Percentiles rank a stretch among this genome's conserved stretches.
Evolutionary conservation across 2,113 vertebrate genomes (phyloP).

Genomic region (Lamprotornis superbus): DNA sequence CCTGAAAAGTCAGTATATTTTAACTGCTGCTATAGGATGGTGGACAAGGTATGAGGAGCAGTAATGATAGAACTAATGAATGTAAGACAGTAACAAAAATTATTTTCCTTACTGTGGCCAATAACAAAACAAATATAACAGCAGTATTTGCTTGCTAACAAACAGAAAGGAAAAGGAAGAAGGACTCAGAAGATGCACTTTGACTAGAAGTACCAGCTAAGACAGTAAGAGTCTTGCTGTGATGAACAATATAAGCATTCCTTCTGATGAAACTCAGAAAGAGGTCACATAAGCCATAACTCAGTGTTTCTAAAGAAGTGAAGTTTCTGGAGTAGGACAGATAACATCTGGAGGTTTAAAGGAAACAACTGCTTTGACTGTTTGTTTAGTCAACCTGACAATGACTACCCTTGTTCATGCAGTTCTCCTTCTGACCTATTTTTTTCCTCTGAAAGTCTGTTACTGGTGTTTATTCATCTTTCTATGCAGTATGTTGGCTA

Average conservation of each 20-base stretch:
- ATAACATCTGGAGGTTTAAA: not conserved
- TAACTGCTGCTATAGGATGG: not conserved
- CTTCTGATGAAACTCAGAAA: not conserved
- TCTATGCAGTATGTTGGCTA: rapidly evolving
- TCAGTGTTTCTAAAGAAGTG: not conserved
- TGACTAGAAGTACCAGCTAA: not conserved
- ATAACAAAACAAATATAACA: not conserved
- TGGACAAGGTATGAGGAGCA: not conserved
- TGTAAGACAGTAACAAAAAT: not conserved
- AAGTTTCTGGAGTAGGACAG: not conserved
- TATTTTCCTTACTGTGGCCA: not conserved
- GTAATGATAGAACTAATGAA: not conserved
- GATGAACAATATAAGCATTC: not conserved
- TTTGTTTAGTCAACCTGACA: not conserved
- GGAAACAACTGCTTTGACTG: not conserved
- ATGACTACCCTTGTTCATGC: not conserved
- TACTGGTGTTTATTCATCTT: not conserved
- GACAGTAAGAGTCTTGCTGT: not conserved
- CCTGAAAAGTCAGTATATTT: not conserved
- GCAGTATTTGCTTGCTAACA: not conserved
- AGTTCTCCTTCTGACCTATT: not conserved
- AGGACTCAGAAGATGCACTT: not conserved
- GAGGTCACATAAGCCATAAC: not conserved
- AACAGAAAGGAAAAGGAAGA: not conserved
- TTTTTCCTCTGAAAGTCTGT: not conserved